These are phyloP conservation scores for Mus musculus DNA, from an alignment of 2,113 vertebrate species.

Conservation along the genomic window GRCm39 chr17:62994001-62994500, in stretches of 20 bases:
- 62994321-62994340: too few species aligned
- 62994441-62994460: constrained; percentile 57
- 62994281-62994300: not conserved
- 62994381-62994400: constrained; percentile 58
- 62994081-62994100: not conserved
- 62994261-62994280: not conserved
- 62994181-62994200: not conserved
- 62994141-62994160: not conserved
- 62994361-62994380: constrained; percentile 18
- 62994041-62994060: not conserved
- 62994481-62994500: constrained; percentile 16
- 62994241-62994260: not conserved
- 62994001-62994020: not conserved
- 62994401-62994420: constrained; percentile 53
- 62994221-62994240: not conserved
- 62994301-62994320: not conserved
- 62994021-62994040: not conserved
- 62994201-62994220: too few species aligned
- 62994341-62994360: constrained; percentile 57
- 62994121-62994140: not conserved
- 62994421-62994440: constrained; percentile 65
- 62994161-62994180: not conserved
- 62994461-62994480: constrained; percentile 11
- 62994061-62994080: not conserved
- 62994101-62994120: not conserved